Evolutionary conservation across 2,113 vertebrate species (phyloP).

Genomic region (Meleagris gallopavo): DNA sequence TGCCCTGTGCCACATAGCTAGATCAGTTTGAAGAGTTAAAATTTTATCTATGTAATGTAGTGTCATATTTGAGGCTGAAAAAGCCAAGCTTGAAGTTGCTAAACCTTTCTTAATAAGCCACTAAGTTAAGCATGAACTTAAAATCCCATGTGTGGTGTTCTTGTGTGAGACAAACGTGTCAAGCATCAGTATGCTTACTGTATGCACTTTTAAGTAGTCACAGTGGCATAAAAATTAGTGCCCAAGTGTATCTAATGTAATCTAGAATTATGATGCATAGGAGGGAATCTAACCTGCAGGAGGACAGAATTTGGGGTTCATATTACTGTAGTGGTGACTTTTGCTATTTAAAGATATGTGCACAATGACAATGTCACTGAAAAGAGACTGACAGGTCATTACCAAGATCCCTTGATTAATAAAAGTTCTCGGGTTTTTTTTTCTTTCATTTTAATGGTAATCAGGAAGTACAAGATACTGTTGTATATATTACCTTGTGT

Average conservation of each 20-base stretch:
- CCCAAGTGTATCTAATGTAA: neutral
- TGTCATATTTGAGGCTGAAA: neutral
- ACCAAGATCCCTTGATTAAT: neutral
- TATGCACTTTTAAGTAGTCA: neutral
- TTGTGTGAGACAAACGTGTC: neutral
- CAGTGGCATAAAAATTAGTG: neutral
- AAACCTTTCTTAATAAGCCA: neutral
- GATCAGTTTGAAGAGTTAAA: neutral
- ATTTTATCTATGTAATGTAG: neutral
- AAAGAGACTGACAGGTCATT: neutral
- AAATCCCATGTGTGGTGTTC: neutral
- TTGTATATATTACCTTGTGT: neutral
- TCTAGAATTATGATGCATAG: neutral
- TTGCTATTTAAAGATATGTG: neutral
- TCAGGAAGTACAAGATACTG: neutral
- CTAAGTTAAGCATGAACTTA: neutral
- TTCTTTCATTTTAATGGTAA: neutral
- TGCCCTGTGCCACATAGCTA: neutral
- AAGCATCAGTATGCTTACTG: neutral
- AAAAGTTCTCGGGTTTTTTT: no score
- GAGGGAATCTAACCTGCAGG: neutral
- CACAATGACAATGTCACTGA: neutral
- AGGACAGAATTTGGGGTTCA: neutral
- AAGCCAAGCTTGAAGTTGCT: neutral
- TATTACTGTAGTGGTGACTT: neutral